These are phyloP conservation scores for Ecliptopera silaceata DNA, from an alignment of 2,888 invertebrate species.

Conservation along the genomic window DNA sequence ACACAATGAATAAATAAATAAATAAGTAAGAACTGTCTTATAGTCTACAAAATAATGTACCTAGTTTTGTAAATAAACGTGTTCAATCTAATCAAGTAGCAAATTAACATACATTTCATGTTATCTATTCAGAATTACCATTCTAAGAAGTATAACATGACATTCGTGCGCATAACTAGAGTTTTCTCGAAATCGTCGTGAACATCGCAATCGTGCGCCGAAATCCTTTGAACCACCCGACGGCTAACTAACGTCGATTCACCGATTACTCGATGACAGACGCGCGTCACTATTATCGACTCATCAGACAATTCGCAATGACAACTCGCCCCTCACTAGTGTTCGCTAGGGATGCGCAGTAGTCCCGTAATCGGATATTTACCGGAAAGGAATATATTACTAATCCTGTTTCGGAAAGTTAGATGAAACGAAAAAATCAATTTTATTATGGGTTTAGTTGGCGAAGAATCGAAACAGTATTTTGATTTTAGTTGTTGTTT, in stretches of 20 bases:
- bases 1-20: too few relatives aligned
- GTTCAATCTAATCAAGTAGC: conserved; percentile 17
- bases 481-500: too few relatives aligned
- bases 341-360: conserved; percentile 25
- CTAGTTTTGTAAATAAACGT: neutral
- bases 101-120: conserved; percentile 22
- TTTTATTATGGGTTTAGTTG: too few relatives aligned
- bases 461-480: too few relatives aligned
- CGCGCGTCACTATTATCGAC: conserved; percentile 46
- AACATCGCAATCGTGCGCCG: conserved; percentile 70
- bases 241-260: conserved; percentile 67
- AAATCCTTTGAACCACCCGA: conserved; percentile 71
- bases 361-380: conserved; percentile 30
- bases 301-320: conserved; percentile 58
- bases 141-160: conserved; percentile 40
- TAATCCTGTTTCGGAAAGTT: neutral
- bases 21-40: too few relatives aligned
- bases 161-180: conserved; percentile 68
- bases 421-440: too few relatives aligned
- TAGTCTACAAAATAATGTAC: too few relatives aligned
- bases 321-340: conserved; percentile 45
- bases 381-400: neutral
- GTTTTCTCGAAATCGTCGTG: conserved; percentile 75
- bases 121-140: conserved; percentile 33
- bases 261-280: conserved; percentile 36